Evolutionary conservation across 1,140 invertebrate genomes (phyloP).

Genomic region (Lerema accius): DNA sequence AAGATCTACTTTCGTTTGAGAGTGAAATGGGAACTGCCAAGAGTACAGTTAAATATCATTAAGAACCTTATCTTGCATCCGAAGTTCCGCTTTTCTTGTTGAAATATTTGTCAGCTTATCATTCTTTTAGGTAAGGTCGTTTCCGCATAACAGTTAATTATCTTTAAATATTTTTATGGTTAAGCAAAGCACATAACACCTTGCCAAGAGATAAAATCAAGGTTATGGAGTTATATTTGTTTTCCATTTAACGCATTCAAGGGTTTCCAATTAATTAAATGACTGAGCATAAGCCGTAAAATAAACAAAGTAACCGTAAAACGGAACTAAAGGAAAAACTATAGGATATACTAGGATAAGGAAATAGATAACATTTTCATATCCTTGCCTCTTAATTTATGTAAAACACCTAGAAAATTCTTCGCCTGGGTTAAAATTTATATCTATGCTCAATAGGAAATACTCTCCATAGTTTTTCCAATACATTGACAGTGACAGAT

Average conservation of each 20-base stretch:
- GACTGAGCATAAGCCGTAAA: background rate
- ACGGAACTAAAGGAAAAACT: too few relatives aligned
- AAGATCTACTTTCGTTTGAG: conserved; percentile 10
- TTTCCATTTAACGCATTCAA: background rate
- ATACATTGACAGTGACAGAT: too few relatives aligned
- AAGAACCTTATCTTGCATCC: conserved; percentile 9
- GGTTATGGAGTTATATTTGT: background rate
- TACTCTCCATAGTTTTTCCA: too few relatives aligned
- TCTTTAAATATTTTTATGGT: background rate
- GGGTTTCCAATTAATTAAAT: background rate
- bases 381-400: too few relatives aligned
- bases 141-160: background rate
- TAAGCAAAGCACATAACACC: background rate
- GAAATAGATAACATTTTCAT: too few relatives aligned
- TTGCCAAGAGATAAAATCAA: conserved; percentile 14
- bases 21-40: conserved; percentile 7
- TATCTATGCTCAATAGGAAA: too few relatives aligned
- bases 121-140: background rate
- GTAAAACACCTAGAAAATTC: too few relatives aligned
- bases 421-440: too few relatives aligned
- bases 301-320: background rate
- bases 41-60: background rate
- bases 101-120: conserved; percentile 4
- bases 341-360: too few relatives aligned
- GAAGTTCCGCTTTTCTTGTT: conserved; percentile 10